Conservation (phyloP, 2,797 vertebrate species). For the Argyrosomus regius region DNA sequence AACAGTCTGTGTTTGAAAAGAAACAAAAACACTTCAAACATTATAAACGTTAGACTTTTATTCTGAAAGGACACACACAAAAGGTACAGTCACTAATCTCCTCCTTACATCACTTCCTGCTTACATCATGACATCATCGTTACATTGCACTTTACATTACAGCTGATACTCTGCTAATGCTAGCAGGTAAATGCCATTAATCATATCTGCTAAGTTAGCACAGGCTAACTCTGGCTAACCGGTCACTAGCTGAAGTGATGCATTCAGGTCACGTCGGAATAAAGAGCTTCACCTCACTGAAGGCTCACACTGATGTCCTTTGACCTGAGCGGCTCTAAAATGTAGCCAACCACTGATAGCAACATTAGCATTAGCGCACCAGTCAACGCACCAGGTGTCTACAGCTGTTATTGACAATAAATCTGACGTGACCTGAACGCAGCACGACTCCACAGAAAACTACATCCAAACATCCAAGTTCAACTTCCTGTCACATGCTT, state of each 20-base stretch:
- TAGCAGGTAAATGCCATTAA: slow-evolving; percentile 6
- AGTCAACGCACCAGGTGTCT: background rate
- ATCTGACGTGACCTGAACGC: slow-evolving; percentile 14
- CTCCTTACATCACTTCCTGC: slow-evolving; percentile 36
- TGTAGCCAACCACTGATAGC: background rate
- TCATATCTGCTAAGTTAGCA: background rate
- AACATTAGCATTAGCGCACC: background rate
- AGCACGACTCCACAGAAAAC: background rate
- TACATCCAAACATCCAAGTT: slow-evolving; percentile 13
- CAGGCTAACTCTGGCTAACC: background rate
- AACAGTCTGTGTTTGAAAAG: too few relatives aligned
- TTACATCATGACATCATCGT: slow-evolving; percentile 11
- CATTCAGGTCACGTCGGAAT: background rate
- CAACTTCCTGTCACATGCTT: slow-evolving; percentile 6
- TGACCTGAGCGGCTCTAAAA: background rate
- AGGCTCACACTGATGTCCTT: background rate
- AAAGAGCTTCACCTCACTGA: background rate
- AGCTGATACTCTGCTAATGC: slow-evolving; percentile 5
- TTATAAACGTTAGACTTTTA: slow-evolving; percentile 52
- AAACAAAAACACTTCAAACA: background rate
- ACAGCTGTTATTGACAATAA: background rate
- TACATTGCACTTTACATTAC: slow-evolving; percentile 20
- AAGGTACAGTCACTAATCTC: slow-evolving; percentile 23
- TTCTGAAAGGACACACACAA: slow-evolving; percentile 53
- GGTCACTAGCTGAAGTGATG: background rate